These are phyloP conservation scores for Drosophila sordidapex DNA, from an alignment of 2,888 invertebrate species.

Conservation along the genomic window DNA sequence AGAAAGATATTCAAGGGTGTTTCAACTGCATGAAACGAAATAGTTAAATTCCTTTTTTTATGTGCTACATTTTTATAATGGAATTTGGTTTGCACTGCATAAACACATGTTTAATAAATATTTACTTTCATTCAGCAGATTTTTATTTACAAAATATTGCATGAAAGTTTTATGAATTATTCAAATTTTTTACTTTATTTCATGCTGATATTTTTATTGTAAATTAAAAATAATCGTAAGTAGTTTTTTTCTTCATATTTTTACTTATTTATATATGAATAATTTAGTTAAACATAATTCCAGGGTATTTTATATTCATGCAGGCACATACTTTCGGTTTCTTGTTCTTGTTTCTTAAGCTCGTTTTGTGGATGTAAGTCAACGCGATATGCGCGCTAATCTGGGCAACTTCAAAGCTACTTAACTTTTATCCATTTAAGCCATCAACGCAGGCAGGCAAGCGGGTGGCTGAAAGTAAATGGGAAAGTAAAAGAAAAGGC, in stretches of 20 bases:
- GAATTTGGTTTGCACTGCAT: background rate
- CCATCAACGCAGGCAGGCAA: conserved; percentile 65
- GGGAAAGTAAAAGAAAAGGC: conserved; percentile 56
- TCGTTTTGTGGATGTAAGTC: conserved; percentile 56
- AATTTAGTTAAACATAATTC: background rate
- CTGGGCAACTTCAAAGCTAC: conserved; percentile 77
- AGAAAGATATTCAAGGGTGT: background rate
- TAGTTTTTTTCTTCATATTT: background rate
- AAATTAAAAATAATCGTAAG: background rate
- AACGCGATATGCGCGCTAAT: conserved; percentile 74
- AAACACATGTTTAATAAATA: background rate
- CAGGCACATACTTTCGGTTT: conserved; percentile 6
- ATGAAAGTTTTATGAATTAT: background rate
- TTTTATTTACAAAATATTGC: background rate
- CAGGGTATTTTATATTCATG: conserved; percentile 47
- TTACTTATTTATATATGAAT: too few relatives aligned
- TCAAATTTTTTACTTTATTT: background rate
- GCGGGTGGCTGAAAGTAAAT: conserved; percentile 56
- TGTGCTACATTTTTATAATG: background rate
- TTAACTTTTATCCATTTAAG: conserved; percentile 78
- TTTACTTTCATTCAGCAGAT: background rate
- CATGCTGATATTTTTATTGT: background rate
- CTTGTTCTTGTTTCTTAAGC: conserved; percentile 37
- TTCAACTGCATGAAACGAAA: background rate
- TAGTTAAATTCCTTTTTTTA: background rate